A percentile compares a stretch with the other conserved stretches of the same genome.
Evolutionary conservation across 2,888 invertebrate species (phyloP).

Genomic region (Pammene fasciana): DNA sequence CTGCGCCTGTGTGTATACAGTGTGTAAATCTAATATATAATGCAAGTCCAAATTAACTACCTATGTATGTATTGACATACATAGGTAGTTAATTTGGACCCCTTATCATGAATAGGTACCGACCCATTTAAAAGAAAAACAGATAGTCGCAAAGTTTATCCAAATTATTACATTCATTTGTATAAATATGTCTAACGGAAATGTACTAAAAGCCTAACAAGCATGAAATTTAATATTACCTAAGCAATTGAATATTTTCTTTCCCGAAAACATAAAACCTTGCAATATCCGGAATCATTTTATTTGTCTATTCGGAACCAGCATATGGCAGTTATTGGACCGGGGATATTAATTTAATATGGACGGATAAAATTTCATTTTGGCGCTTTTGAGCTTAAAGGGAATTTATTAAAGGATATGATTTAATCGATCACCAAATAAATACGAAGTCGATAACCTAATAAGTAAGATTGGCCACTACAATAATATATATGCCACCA

Average conservation of each 20-base stretch:
- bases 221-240: neutral
- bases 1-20: too few relatives aligned
- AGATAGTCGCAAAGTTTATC: too few relatives aligned
- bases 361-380: constrained; percentile 8
- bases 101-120: too few relatives aligned
- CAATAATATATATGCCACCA: too few relatives aligned
- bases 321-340: neutral
- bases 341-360: constrained; percentile 4
- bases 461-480: too few relatives aligned
- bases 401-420: constrained; percentile 1
- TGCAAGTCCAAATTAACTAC: too few relatives aligned
- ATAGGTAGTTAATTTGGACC: too few relatives aligned
- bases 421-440: too few relatives aligned
- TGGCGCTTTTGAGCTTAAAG: neutral
- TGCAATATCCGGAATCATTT: constrained; percentile 10
- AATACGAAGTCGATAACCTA: neutral
- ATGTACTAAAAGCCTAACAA: neutral
- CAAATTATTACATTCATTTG: too few relatives aligned
- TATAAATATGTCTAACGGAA: neutral
- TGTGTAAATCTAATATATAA: too few relatives aligned
- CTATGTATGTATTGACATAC: too few relatives aligned
- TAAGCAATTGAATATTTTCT: neutral
- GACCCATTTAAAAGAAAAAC: too few relatives aligned
- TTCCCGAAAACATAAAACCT: neutral
- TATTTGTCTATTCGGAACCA: neutral